Evolutionary conservation across 2,888 invertebrate genomes (phyloP).

Genomic region (Listrodromus nycthemerus): DNA sequence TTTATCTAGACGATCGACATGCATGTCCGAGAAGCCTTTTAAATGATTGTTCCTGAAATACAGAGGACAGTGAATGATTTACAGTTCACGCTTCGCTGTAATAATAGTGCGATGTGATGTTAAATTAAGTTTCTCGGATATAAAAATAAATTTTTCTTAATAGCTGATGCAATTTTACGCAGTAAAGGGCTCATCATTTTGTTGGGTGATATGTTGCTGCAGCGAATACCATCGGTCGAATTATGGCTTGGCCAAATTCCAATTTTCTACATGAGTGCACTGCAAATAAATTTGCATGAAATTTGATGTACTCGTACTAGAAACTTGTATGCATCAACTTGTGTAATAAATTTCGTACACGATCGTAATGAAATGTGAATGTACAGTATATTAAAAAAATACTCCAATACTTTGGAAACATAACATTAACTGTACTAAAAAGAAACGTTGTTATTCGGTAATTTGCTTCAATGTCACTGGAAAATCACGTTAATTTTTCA

Average conservation of each 20-base stretch:
- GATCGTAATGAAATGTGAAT: no score
- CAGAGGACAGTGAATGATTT: slow-evolving; percentile 34
- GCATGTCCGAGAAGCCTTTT: slow-evolving; percentile 83
- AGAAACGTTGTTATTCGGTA: no score
- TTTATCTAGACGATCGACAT: slow-evolving; percentile 82
- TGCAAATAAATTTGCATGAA: not conserved
- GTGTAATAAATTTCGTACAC: no score
- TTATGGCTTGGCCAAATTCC: not conserved
- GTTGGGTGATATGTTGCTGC: not conserved
- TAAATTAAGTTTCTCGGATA: not conserved
- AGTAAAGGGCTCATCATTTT: not conserved
- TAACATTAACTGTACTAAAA: no score
- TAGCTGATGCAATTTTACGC: not conserved
- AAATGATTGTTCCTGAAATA: slow-evolving; percentile 71
- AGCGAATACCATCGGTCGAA: not conserved
- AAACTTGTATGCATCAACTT: no score
- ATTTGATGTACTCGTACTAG: no score
- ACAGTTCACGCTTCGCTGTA: not conserved
- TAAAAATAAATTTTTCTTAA: not conserved
- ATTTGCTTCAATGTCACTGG: no score
- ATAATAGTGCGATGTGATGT: not conserved
- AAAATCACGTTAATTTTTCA: no score
- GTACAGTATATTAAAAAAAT: no score
- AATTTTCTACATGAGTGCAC: not conserved
- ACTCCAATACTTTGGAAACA: no score